Conservation (phyloP, 1,140 invertebrate species). For the Apis laboriosa region DNA sequence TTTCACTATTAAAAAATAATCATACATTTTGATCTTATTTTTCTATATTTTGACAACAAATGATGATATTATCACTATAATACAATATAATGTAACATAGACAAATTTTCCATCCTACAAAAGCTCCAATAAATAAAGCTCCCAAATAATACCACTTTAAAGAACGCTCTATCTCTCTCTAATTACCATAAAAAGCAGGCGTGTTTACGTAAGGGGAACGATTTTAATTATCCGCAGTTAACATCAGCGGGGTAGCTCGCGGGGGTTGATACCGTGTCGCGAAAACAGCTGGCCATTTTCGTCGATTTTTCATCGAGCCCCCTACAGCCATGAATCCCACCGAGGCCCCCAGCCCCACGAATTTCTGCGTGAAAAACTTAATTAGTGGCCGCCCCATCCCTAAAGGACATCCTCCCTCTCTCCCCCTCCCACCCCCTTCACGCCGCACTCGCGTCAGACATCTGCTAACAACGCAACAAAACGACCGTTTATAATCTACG, state of each 20-base stretch:
- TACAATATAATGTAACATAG: too few relatives aligned
- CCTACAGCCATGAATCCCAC: neutral
- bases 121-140: neutral
- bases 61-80: too few relatives aligned
- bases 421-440: too few relatives aligned
- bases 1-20: too few relatives aligned
- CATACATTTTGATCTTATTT: too few relatives aligned
- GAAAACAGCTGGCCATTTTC: slow-evolving; percentile 21
- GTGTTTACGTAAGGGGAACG: slow-evolving; percentile 13
- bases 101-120: too few relatives aligned
- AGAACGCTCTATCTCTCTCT: neutral
- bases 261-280: neutral
- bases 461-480: slow-evolving; percentile 66
- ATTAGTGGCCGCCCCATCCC: slow-evolving; percentile 48
- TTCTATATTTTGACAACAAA: too few relatives aligned
- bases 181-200: slow-evolving; percentile 15
- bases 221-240: slow-evolving; percentile 36
- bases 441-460: slow-evolving; percentile 40
- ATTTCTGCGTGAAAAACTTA: slow-evolving; percentile 60
- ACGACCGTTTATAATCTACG: slow-evolving; percentile 65
- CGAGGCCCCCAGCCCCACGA: neutral
- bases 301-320: slow-evolving; percentile 43
- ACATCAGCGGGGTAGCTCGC: neutral
- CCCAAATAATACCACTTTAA: neutral
- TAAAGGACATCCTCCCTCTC: neutral